These are phyloP conservation scores for Carabus problematicus DNA, from an alignment of 2,888 invertebrate species.

Conservation along the genomic window DNA sequence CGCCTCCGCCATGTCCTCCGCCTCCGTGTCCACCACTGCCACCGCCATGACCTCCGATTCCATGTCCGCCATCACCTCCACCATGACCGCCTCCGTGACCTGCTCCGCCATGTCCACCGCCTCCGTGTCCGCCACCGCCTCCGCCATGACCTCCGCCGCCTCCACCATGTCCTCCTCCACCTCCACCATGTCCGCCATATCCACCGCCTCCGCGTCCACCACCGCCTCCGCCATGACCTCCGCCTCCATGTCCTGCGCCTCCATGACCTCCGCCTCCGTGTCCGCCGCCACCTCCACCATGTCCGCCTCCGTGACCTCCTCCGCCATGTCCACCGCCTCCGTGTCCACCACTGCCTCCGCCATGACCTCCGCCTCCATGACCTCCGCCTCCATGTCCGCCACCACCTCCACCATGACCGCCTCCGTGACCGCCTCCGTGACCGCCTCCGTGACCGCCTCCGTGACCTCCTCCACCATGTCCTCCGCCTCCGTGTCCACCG, in stretches of 20 bases:
- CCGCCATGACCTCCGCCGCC: constrained; percentile 18
- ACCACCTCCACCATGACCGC: too few relatives aligned
- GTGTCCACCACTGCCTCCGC: too few relatives aligned
- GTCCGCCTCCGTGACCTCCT: too few relatives aligned
- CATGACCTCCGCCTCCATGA: background rate
- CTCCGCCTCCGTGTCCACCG: constrained; percentile 20
- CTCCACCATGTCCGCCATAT: constrained; percentile 21
- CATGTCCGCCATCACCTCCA: background rate
- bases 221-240: constrained; percentile 20
- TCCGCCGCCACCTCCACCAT: background rate
- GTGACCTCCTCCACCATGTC: constrained; percentile 18
- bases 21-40: constrained; percentile 27
- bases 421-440: constrained; percentile 45
- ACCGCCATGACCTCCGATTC: constrained; percentile 20
- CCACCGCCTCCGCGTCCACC: constrained; percentile 29
- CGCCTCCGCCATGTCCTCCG: constrained; percentile 23
- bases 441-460: constrained; percentile 19
- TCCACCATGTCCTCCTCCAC: constrained; percentile 18
- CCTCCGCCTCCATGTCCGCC: constrained; percentile 12
- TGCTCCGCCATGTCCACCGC: too few relatives aligned
- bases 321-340: background rate
- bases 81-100: too few relatives aligned
- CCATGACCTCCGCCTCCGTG: too few relatives aligned
- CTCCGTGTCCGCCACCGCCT: constrained; percentile 14
- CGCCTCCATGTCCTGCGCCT: constrained; percentile 7